These are phyloP conservation scores for Channa argus DNA, from an alignment of 2,113 vertebrate species.

Conservation along the genomic window DNA sequence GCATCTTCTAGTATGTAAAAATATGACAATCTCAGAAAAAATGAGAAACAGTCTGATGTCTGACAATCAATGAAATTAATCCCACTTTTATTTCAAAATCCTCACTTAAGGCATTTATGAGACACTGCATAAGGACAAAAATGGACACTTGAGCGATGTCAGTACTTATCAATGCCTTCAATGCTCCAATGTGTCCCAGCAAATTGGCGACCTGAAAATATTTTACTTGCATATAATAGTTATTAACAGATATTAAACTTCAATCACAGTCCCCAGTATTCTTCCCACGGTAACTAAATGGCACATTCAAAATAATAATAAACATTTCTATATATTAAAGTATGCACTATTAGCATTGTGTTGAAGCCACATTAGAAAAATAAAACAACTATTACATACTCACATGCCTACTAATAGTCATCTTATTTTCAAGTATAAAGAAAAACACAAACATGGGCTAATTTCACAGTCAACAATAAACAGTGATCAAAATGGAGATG, in stretches of 20 bases:
- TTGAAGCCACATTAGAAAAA: conserved; percentile 75
- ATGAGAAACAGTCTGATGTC: conserved; percentile 17
- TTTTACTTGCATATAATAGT: conserved; percentile 79
- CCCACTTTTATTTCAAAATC: conserved; percentile 80
- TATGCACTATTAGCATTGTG: conserved; percentile 68
- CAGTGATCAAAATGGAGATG: conserved; percentile 53
- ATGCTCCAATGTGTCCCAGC: conserved; percentile 56
- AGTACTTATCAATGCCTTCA: conserved; percentile 50
- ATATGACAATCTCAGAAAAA: neutral
- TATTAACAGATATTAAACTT: conserved; percentile 43
- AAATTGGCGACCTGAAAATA: conserved; percentile 74
- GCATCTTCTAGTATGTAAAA: too few relatives aligned
- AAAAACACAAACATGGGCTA: conserved; percentile 50
- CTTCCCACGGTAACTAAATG: conserved; percentile 51
- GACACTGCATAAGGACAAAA: conserved; percentile 82
- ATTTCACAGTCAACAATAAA: conserved; percentile 75
- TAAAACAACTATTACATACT: conserved; percentile 69
- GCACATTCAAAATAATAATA: conserved; percentile 61
- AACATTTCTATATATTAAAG: conserved; percentile 58
- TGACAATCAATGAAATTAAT: conserved; percentile 71
- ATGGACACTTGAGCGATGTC: conserved; percentile 69
- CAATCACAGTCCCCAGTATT: conserved; percentile 60
- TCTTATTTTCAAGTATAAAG: conserved; percentile 61
- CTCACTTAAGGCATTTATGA: conserved; percentile 86
- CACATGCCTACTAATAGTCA: conserved; percentile 70